Conservation (phyloP, 2,797 vertebrate species). For the Amblyopsis hoosieri region DNA sequence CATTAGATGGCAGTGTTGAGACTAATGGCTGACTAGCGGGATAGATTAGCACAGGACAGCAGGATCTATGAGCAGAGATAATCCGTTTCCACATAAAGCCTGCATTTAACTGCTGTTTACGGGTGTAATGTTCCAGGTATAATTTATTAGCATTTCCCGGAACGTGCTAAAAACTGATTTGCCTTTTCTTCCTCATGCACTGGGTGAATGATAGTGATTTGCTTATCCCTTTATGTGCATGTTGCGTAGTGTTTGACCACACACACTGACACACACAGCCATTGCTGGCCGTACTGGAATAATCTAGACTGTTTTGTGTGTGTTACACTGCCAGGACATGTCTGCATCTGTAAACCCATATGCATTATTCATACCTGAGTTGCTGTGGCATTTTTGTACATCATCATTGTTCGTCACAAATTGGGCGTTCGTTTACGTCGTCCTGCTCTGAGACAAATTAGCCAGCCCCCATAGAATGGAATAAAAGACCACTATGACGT, state of each 20-base stretch:
- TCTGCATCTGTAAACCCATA: constrained; percentile 36
- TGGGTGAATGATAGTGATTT: constrained; percentile 42
- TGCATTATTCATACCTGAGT: constrained; percentile 72
- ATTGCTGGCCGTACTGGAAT: constrained; percentile 33
- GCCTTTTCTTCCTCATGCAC: constrained; percentile 20
- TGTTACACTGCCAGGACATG: constrained; percentile 47
- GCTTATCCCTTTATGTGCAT: constrained; percentile 22
- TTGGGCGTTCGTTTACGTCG: constrained; percentile 61
- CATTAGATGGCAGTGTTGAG: constrained; percentile 79
- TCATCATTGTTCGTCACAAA: constrained; percentile 72
- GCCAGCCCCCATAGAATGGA: constrained; percentile 24
- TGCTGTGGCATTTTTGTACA: constrained; percentile 55
- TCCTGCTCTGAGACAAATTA: constrained; percentile 52
- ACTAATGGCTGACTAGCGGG: constrained; percentile 35
- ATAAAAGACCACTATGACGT: constrained; percentile 32
- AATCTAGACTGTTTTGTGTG: constrained; percentile 25
- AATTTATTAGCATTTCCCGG: constrained; percentile 55
- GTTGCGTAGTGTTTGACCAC: constrained; percentile 1
- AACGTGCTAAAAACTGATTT: constrained; percentile 56
- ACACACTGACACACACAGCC: neutral
- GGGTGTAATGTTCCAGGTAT: constrained; percentile 41
- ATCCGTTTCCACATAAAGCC: constrained; percentile 49
- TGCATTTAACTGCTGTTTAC: constrained; percentile 46
- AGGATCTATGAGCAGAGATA: constrained; percentile 59
- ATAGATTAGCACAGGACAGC: constrained; percentile 47